These are phyloP conservation scores for Oxycera nigricornis DNA, from an alignment of 2,888 invertebrate genomes.

Conservation along the genomic window DNA sequence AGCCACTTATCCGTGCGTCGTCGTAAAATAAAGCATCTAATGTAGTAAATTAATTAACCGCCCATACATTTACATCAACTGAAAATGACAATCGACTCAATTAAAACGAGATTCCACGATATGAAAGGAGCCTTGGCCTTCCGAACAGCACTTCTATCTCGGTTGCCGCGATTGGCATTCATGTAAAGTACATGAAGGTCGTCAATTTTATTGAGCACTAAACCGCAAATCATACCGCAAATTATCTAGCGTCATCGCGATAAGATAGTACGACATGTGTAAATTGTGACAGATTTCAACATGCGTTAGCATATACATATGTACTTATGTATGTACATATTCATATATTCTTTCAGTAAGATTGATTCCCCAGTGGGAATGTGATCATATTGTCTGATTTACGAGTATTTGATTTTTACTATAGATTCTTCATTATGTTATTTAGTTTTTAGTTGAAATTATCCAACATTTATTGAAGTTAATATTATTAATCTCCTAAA, in stretches of 20 bases:
- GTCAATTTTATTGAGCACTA: conserved; percentile 30
- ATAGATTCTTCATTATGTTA: too few species aligned
- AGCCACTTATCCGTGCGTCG: too few species aligned
- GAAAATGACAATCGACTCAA: background rate
- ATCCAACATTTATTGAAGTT: too few species aligned
- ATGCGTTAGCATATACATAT: too few species aligned
- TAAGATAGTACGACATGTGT: conserved; percentile 22
- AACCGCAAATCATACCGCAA: conserved; percentile 29
- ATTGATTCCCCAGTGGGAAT: background rate
- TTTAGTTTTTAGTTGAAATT: too few species aligned
- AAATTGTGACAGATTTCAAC: background rate
- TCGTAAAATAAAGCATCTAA: too few species aligned
- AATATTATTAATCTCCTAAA: too few species aligned
- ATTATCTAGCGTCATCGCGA: conserved; percentile 33
- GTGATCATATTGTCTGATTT: too few species aligned
- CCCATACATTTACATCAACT: background rate
- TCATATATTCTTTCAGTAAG: background rate
- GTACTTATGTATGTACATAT: background rate
- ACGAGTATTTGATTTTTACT: too few species aligned
- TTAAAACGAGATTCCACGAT: background rate
- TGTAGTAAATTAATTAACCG: too few species aligned
- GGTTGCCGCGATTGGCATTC: background rate
- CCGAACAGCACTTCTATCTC: conserved; percentile 1
- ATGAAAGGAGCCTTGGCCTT: conserved; percentile 28
- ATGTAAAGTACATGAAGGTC: conserved; percentile 15